Base-by-base conservation (phyloP, 2,113 vertebrate species). In the Sceloporus tristichus region DNA sequence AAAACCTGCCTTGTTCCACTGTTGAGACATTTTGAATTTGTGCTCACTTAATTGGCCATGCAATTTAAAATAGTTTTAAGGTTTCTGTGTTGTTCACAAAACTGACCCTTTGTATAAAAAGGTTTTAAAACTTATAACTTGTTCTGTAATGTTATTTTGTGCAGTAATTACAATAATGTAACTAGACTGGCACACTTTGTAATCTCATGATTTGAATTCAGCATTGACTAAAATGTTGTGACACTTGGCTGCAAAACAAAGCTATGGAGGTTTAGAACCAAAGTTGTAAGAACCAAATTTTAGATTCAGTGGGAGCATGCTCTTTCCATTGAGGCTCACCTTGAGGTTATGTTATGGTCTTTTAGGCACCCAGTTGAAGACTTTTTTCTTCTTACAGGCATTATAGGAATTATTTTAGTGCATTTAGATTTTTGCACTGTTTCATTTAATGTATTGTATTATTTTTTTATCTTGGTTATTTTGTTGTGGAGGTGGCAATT, bases 31-130 rank as follows among this genome's bases (percentile, higher is more conserved):
- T 84, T 0, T 0, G 5, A 53, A n/a, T 54, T n/a, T 79, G 34
- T 25, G 9, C 74, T 2, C 27, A 85, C 59, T 83, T 9, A 65
- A 48, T 29, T n/a, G 7, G n/a, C 2, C 18, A 27, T 83, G 68
- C 0, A 0, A 0, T 10, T 6, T 0, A 40, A 59, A 0, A 23
- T 11, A 0, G 74, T 62, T 21, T 3, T 1, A n/a, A 27, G 34
- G 0, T 7, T 70, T 27, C 14, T 59, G 62, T 81, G 62, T 62
- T 75, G 70, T 1, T 0, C 0, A 74, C 75, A 9, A 83, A 1
- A 82, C 34, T 9, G 79, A 54, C 4, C 3, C 19, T 5, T 6
- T 23, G 19, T 27, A 4, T 73, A 62, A 18, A 81, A 79, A 0
- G 56, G 0, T 19, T 21, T 5, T 29, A 40, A 73, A 82, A 23